Evolutionary conservation across 2,888 invertebrate genomes (phyloP).

Genomic region (Portevinia maculata): DNA sequence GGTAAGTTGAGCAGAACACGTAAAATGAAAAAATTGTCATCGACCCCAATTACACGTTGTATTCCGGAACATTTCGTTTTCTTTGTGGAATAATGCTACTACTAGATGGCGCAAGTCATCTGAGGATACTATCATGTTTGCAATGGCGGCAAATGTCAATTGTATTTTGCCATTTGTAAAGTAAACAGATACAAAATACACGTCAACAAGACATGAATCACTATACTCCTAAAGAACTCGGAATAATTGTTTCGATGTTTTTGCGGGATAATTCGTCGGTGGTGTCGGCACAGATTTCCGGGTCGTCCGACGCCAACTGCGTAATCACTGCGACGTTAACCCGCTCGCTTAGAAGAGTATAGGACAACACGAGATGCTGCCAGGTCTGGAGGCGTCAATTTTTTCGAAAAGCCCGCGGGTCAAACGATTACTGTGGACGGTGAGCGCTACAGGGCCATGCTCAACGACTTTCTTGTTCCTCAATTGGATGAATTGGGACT

Average conservation of each 20-base stretch:
- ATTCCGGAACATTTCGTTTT: too few species aligned
- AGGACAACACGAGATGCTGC: background rate
- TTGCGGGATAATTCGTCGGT: background rate
- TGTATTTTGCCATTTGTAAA: background rate
- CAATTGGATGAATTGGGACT: background rate
- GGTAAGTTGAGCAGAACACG: too few species aligned
- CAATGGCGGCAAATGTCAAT: background rate
- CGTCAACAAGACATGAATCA: background rate
- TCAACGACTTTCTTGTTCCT: background rate
- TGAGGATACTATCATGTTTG: too few species aligned
- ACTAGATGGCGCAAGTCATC: too few species aligned
- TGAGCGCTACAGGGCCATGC: background rate
- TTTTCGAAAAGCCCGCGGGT: background rate
- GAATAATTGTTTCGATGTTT: background rate
- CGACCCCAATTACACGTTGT: too few species aligned
- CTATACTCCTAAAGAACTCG: background rate
- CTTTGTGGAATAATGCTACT: too few species aligned
- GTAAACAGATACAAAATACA: background rate
- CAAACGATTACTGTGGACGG: background rate
- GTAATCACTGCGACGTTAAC: background rate
- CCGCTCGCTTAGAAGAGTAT: background rate
- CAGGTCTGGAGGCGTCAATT: background rate
- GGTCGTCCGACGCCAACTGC: background rate
- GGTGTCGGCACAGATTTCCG: background rate
- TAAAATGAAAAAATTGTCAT: too few species aligned